Conservation (phyloP, 2,797 vertebrate genomes). For the Clarias fuscus region DNA sequence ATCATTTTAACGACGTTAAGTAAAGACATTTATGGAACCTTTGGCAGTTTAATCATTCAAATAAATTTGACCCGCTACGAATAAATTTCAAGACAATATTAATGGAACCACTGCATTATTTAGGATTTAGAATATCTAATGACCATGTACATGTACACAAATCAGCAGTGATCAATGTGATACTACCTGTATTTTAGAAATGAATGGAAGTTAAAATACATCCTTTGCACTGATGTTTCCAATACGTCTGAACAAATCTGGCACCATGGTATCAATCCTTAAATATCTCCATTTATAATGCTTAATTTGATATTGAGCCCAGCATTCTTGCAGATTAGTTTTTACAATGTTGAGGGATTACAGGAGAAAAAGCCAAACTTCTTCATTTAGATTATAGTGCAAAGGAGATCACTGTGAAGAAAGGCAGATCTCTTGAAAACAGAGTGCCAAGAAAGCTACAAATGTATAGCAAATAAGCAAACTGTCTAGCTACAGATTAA, state of each 20-base stretch:
- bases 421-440: background rate
- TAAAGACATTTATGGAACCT: background rate
- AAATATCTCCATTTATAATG: background rate
- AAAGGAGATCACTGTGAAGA: slow-evolving; percentile 1
- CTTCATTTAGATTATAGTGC: background rate
- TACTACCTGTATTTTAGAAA: background rate
- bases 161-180: background rate
- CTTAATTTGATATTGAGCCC: background rate
- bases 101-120: background rate
- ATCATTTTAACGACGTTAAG: background rate
- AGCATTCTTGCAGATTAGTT: background rate
- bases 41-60: background rate
- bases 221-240: background rate
- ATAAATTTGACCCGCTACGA: background rate
- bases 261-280: background rate
- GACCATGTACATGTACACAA: background rate
- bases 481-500: slow-evolving; percentile 14
- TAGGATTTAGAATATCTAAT: background rate
- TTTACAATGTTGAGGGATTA: background rate
- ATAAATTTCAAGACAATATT: background rate
- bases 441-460: background rate
- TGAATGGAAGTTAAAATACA: background rate
- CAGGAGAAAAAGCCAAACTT: background rate
- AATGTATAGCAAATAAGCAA: background rate
- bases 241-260: background rate